Evolutionary conservation across 1,140 invertebrate genomes (phyloP), one percentile per base, ranked within the genome.

Genomic region (Lepidurus couesii): DNA sequence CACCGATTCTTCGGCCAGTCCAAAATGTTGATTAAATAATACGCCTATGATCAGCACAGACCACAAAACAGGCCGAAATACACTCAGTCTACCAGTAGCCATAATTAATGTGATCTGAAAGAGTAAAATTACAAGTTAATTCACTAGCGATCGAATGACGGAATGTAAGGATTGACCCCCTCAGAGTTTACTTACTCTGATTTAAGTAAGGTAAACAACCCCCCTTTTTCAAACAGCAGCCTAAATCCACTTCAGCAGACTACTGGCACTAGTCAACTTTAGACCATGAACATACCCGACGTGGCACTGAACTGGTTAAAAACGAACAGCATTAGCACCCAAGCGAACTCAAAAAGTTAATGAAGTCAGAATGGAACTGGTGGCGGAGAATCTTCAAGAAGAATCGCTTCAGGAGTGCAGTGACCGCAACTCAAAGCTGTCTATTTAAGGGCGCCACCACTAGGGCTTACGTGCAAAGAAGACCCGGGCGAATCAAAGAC

Each of bases 401-500:
- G 53, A 65, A 65, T n/a, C 53, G 53, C 53, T 65, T 65, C 9
- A 65, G n/a, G 53, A 65, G 53, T 65, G 53, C 53, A 65, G 53
- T 65, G 53, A 65, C 53, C 53, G 53, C 53, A n/a, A n/a, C 53
- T 65, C 21, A 65, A 5, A 13, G 53, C 53, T 13, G 53, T 11
- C 53, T 65, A 21, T 65, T 65, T 65, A 65, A 65, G 53, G 45
- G 53, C 53, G 53, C 53, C 53, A 13, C 53, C 53, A 65, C 53
- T 21, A 65, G 53, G 53, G 53, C 53, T n/a, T 9, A 65, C 53
- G 53, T 65, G 9, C 53, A 65, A 65, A 21, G 53, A 65, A 65
- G 53, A 65, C 53, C 53, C 53, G 53, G 53, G 53, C 53, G 53
- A 65, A 65, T 65, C 53, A 65, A 65, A 65, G 53, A 65, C 53